Conservation (phyloP, 92 coral and sea anemone genomes). For the Pocillopora meandrina region DNA sequence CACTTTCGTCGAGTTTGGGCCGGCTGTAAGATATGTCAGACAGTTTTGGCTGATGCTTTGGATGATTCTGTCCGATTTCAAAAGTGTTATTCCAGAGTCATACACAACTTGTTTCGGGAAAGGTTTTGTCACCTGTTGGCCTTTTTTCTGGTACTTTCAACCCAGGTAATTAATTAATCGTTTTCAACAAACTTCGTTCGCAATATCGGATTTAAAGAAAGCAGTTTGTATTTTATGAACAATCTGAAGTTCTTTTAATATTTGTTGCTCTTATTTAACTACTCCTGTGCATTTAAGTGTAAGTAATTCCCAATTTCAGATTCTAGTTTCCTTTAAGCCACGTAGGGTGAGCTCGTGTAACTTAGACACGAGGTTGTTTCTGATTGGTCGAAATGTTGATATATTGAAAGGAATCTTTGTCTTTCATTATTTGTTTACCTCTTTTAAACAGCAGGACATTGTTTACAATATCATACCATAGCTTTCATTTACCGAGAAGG, state of each 20-base stretch:
- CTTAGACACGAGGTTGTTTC: conserved; percentile 22
- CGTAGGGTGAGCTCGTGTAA: conserved; percentile 13
- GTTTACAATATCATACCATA: background rate
- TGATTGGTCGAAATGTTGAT: conserved; percentile 30
- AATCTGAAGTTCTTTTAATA: background rate
- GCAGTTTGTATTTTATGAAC: no score
- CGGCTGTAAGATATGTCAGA: no score
- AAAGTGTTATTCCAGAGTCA: no score
- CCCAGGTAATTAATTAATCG: conserved; percentile 22
- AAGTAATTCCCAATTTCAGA: background rate
- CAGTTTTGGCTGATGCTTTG: no score
- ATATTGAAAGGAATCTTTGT: background rate
- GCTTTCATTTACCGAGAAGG: background rate
- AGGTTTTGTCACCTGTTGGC: conserved; percentile 14
- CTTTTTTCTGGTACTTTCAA: conserved; percentile 15
- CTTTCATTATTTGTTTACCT: conserved; percentile 1
- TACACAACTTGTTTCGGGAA: background rate
- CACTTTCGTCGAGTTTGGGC: no score
- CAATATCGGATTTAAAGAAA: no score
- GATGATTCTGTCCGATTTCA: no score
- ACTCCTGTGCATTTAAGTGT: background rate
- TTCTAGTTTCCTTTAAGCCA: background rate
- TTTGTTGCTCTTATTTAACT: background rate
- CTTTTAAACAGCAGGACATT: conserved; percentile 35
- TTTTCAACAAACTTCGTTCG: background rate